Base-by-base conservation (phyloP, 2,888 invertebrate genomes). In the Arrhopalites spinosus region DNA sequence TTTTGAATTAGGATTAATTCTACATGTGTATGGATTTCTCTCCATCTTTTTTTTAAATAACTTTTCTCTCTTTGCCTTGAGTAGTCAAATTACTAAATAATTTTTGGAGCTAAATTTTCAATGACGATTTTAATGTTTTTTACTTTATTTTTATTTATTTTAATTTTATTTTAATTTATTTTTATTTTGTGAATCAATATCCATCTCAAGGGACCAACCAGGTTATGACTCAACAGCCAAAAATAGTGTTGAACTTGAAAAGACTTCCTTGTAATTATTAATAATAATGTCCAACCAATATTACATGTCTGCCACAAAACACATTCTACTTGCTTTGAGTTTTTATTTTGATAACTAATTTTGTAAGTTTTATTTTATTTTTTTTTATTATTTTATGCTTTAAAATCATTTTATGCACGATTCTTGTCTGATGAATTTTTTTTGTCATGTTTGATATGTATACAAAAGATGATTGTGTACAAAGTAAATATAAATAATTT, bases 231-330 rank as follows among this genome's bases (percentile, higher is more conserved):
- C 70, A 8, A 66, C 66, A 45, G 43, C 29, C 68, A 47, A 15
- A 29, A 36, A 29, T 23, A 53, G n/a, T 30, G 56, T 17, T 56
- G 70, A 23, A 27, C 53, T 70, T 56, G 70, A 25, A 29, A 70
- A 70, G 27, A 70, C 70, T n/a, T 70, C 70, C 11, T 56, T 70
- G 30, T 70, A 70, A 70, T 30, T 30, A 20, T 36, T 36, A 36
- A 3, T 7, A 36, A 36, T 36, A 36, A 36, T 43, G 15, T 36
- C 17, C 66, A 36, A 13, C 27, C 3, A 36, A 36, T 7, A 36
- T 7, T 36, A 36, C 36, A 36, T 11, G 11, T 11, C 36, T 36
- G 36, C 36, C 36, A n/a, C n/a, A n/a, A n/a, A n/a, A n/a, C n/a
- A n/a, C n/a, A n/a, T n/a, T n/a, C n/a, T n/a, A n/a, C n/a, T n/a